Conservation (phyloP, 2,113 vertebrate genomes). For the Pimephales promelas region DNA sequence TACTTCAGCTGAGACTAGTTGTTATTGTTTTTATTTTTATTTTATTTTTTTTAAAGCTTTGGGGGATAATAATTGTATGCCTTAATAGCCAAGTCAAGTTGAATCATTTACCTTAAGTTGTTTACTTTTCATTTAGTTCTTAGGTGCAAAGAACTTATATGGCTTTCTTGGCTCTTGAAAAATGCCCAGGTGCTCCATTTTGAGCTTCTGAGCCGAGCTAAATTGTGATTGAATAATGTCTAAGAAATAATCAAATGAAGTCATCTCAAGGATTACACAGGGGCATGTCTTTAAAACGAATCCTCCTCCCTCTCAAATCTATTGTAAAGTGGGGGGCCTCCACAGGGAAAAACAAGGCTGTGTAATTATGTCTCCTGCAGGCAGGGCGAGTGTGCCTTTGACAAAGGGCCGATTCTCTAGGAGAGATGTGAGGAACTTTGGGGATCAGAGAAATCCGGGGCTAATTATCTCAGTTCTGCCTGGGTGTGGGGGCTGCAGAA, state of each 20-base stretch:
- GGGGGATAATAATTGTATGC: neutral
- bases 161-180: constrained; percentile 21
- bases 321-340: constrained; percentile 65
- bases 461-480: constrained; percentile 75
- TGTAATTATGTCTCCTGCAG: constrained; percentile 49
- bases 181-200: neutral
- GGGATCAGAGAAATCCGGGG: constrained; percentile 68
- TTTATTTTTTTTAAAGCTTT: constrained; percentile 2
- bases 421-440: constrained; percentile 58
- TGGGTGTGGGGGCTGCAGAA: constrained; percentile 68
- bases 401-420: constrained; percentile 66
- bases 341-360: constrained; percentile 57
- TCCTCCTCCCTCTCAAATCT: constrained; percentile 31
- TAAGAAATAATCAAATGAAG: constrained; percentile 35
- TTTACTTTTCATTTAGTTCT: neutral
- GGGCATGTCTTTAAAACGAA: constrained; percentile 17
- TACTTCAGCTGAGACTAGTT: neutral
- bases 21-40: neutral
- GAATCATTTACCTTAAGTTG: constrained; percentile 4
- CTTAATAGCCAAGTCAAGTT: neutral
- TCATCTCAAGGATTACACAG: constrained; percentile 44
- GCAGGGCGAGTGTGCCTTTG: constrained; percentile 53
- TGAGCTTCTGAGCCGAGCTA: neutral
- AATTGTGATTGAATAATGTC: constrained; percentile 32
- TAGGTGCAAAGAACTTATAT: neutral